A percentile compares a stretch with the other conserved stretches of the same genome.
Conservation (phyloP, 2,113 vertebrate species). For the Bothrops jararaca region DNA sequence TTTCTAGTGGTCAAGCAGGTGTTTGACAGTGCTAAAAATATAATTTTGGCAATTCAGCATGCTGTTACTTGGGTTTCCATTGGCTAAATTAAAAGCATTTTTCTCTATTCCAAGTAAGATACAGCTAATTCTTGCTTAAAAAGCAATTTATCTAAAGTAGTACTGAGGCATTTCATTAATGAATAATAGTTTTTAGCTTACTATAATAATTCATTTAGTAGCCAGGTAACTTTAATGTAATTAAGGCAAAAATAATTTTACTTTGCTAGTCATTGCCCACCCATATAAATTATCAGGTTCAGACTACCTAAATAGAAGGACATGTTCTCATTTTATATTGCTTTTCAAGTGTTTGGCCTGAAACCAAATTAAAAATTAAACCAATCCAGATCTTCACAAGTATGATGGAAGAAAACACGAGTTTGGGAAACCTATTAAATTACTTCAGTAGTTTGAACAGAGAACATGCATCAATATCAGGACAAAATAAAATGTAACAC, state of each 20-base stretch:
- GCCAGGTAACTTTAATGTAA: constrained; percentile 33
- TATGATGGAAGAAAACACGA: neutral
- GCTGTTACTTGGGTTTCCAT: neutral
- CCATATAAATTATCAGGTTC: neutral
- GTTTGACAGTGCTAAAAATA: constrained; percentile 23
- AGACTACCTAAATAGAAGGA: constrained; percentile 12
- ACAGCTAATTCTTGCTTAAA: neutral
- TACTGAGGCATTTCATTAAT: neutral
- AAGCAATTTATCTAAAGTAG: neutral
- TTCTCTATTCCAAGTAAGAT: neutral
- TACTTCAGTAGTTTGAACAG: neutral
- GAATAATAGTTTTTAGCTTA: neutral
- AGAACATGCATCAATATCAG: neutral
- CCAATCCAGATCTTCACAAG: neutral
- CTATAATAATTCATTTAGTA: constrained; percentile 9
- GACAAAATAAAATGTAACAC: neutral
- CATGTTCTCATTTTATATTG: constrained; percentile 6
- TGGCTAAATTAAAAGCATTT: neutral
- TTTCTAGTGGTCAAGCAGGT: constrained; percentile 23
- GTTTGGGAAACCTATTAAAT: neutral
- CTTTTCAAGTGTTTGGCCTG: neutral
- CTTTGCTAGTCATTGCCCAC: neutral
- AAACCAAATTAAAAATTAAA: constrained; percentile 5
- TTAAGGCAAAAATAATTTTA: constrained; percentile 3
- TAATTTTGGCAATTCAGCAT: constrained; percentile 24